These are phyloP conservation scores for Vidua chalybeata DNA, from an alignment of 2,113 vertebrate species.

Conservation along the genomic window DNA sequence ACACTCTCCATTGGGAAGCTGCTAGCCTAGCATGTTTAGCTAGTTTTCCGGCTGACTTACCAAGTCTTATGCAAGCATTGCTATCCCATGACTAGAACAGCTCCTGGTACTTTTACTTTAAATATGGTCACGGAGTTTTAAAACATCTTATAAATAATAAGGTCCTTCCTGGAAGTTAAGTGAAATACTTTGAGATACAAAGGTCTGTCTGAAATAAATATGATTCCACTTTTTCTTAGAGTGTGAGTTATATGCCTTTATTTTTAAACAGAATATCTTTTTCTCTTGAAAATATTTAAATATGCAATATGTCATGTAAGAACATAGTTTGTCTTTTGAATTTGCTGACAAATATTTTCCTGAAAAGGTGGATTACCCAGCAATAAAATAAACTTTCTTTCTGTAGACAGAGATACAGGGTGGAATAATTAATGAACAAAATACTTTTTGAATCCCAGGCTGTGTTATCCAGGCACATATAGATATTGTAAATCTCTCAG, in stretches of 20 bases:
- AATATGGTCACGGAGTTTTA: neutral
- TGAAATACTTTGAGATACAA: neutral
- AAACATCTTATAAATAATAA: neutral
- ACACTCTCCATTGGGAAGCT: neutral
- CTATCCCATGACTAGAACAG: neutral
- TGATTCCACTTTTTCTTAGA: neutral
- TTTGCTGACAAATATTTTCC: conserved; percentile 31
- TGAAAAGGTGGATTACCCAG: neutral
- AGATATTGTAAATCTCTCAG: neutral
- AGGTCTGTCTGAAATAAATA: neutral
- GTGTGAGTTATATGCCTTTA: neutral
- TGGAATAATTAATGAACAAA: neutral
- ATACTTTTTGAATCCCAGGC: neutral
- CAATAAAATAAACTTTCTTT: neutral
- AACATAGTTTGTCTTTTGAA: neutral
- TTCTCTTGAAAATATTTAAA: neutral
- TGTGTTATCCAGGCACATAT: neutral
- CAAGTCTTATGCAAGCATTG: conserved; percentile 28
- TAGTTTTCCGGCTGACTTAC: conserved; percentile 30
- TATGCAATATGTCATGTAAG: neutral
- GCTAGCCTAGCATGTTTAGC: neutral
- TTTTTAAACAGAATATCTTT: neutral
- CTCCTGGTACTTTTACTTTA: conserved; percentile 9
- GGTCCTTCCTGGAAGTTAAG: neutral
- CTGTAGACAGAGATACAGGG: neutral